These are phyloP conservation scores for Crioceris asparagi DNA, from an alignment of 2,888 invertebrate genomes.

Conservation along the genomic window DNA sequence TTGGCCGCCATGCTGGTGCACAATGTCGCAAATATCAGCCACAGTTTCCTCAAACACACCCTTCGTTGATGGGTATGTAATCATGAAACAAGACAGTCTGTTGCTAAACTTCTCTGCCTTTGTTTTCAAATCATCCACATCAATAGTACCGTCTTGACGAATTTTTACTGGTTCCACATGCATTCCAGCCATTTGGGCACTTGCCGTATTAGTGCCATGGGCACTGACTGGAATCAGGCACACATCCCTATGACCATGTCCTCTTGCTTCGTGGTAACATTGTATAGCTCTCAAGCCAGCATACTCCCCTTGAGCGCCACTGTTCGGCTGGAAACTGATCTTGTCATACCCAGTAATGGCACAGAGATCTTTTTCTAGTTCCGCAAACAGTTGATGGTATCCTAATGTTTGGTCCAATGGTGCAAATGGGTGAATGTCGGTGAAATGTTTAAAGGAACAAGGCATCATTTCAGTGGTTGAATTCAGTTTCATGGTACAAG, in stretches of 20 bases:
- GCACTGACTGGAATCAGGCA: constrained; percentile 97
- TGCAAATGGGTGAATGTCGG: constrained; percentile 93
- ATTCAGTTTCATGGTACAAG: constrained; percentile 99
- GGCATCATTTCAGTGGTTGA: constrained; percentile 99
- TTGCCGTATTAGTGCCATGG: constrained; percentile 98
- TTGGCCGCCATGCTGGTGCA: constrained; percentile 91
- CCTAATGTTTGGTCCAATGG: constrained; percentile 86
- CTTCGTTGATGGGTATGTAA: constrained; percentile 98
- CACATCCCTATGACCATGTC: constrained; percentile 73
- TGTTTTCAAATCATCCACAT: constrained; percentile 76
- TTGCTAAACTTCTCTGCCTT: constrained; percentile 70
- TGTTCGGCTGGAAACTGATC: constrained; percentile 97
- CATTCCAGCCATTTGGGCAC: constrained; percentile 99
- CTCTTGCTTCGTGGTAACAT: constrained; percentile 81
- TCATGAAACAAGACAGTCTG: constrained; percentile 89
- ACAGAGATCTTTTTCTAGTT: constrained; percentile 87
- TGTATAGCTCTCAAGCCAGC: constrained; percentile 93
- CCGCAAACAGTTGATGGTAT: constrained; percentile 79
- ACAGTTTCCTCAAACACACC: constrained; percentile 96
- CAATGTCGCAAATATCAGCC: constrained; percentile 81
- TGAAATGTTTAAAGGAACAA: constrained; percentile 88
- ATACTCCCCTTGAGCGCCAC: constrained; percentile 79
- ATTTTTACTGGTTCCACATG: constrained; percentile 83
- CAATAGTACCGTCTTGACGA: constrained; percentile 78
- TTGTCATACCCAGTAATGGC: constrained; percentile 94